A percentile compares a stretch with the other conserved stretches of the same genome.
Conservation (phyloP, 2,888 invertebrate genomes). For the Pseudococcus jackbeardsleyi region DNA sequence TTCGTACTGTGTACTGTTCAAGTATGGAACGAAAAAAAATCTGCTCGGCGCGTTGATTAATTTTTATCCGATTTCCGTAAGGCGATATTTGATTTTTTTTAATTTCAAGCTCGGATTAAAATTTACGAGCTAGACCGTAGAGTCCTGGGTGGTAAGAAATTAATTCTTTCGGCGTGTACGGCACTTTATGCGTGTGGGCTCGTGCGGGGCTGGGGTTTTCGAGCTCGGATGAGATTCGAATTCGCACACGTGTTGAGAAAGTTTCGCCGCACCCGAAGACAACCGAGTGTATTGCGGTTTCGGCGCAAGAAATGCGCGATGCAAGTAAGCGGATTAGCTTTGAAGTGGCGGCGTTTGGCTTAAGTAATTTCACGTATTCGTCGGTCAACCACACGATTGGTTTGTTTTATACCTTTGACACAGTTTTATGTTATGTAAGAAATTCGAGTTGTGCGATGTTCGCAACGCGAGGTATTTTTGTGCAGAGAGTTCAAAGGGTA, state of each 20-base stretch:
- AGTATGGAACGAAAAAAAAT: neutral
- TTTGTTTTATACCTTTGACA: constrained; percentile 38
- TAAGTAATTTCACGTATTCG: constrained; percentile 22
- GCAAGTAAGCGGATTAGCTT: constrained; percentile 34
- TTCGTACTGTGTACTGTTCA: neutral
- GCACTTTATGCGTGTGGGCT: neutral
- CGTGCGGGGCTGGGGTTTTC: neutral
- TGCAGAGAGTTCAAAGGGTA: neutral
- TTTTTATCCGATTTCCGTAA: constrained; percentile 38
- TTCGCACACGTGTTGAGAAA: constrained; percentile 10
- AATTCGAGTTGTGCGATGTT: neutral
- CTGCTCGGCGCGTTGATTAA: constrained; percentile 35
- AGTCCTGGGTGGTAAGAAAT: neutral
- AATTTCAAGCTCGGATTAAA: constrained; percentile 18
- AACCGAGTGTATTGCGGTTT: constrained; percentile 27
- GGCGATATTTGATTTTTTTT: constrained; percentile 17
- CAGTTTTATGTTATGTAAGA: neutral
- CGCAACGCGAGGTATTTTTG: neutral
- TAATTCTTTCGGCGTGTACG: neutral
- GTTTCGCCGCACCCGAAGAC: neutral
- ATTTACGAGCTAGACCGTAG: constrained; percentile 7
- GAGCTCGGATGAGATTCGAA: neutral
- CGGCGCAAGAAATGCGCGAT: neutral
- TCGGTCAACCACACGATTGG: constrained; percentile 19
- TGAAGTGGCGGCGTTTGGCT: constrained; percentile 9